These are phyloP conservation scores for Alethe castanea DNA, from an alignment of 2,113 vertebrate genomes.

Conservation along the genomic window DNA sequence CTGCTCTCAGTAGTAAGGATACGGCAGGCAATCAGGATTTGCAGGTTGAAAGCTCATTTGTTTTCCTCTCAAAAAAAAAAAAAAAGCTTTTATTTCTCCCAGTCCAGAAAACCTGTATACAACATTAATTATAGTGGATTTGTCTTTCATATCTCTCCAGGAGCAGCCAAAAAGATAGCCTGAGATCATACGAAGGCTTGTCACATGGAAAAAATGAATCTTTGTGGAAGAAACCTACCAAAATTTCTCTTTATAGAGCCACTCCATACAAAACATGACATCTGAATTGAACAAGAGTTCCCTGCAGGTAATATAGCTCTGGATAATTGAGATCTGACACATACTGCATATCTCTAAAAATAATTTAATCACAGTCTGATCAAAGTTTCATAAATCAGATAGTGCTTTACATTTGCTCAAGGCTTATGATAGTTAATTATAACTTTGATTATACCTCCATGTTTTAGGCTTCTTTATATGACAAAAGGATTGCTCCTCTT, in stretches of 20 bases:
- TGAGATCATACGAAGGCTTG: background rate
- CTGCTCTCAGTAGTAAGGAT: background rate
- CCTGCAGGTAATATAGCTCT: background rate
- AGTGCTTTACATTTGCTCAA: slow-evolving; percentile 48
- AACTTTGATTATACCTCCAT: slow-evolving; percentile 54
- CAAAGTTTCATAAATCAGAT: slow-evolving; percentile 53
- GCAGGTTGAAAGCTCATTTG: background rate
- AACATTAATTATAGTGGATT: background rate
- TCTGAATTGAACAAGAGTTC: background rate
- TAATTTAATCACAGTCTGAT: slow-evolving; percentile 40
- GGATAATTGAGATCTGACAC: slow-evolving; percentile 42
- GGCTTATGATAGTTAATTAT: slow-evolving; percentile 53
- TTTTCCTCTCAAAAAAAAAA: background rate
- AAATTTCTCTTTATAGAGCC: background rate
- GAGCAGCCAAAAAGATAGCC: background rate
- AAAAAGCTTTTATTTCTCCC: background rate
- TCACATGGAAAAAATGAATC: background rate
- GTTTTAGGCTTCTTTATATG: slow-evolving; percentile 29
- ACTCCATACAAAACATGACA: background rate
- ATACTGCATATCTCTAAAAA: slow-evolving; percentile 4
- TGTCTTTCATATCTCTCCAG: background rate
- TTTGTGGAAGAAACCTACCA: background rate
- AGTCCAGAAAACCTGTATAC: background rate
- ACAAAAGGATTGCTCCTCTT: slow-evolving; percentile 16
- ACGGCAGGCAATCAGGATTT: background rate